Base-by-base conservation (phyloP, 2,888 invertebrate species). In the Silvanus unidentatus region DNA sequence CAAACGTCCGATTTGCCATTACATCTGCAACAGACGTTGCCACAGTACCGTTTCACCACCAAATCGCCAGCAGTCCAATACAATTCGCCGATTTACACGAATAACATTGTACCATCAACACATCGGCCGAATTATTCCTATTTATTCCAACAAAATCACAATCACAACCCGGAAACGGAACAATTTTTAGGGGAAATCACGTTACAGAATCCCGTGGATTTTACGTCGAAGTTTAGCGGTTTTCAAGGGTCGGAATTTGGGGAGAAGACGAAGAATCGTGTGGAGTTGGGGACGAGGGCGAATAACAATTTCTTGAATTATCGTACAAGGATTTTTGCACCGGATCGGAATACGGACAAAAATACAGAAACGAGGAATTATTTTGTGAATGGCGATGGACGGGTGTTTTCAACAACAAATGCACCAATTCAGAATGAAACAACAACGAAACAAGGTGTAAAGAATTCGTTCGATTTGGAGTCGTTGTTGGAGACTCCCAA, bases 101-200 rank as follows among this genome's bases (percentile, higher is more conserved):
- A 52, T 41, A 27, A 45, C 2, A 52, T 55, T 12, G 35, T 42
- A 2, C 64, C 65, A 1, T 64, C 63, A 14, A 77, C 77, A 2
- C 75, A 75, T 60, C 72, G 75, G 59, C 81, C 80, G 32, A 79
- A 79, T 52, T 71, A 74, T 46, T 67, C 72, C 1, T 72, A 78
- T 49, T 74, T 77, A 57, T 77, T 79, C 41, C 48, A 63, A 54
- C 79, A 77, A 60, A 74, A 75, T n/a, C 78, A 78, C 58, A 77
- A 76, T 59, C 76, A 77, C 60, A 75, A 79, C 58, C 79, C 79
- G 2, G 77, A 79, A 62, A 77, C 77, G 15, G 80, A 80, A 72
- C 78, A 78, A 32, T 80, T 80, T 64, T 66, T 81, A 45, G 80
- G 80, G 6, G 78, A 81, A 71, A 78, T 80, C 37, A 80, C 80